Percentiles rank a stretch among this genome's conserved stretches.
Evolutionary conservation across 2,113 vertebrate genomes (phyloP).

Genomic region (Naja naja): DNA sequence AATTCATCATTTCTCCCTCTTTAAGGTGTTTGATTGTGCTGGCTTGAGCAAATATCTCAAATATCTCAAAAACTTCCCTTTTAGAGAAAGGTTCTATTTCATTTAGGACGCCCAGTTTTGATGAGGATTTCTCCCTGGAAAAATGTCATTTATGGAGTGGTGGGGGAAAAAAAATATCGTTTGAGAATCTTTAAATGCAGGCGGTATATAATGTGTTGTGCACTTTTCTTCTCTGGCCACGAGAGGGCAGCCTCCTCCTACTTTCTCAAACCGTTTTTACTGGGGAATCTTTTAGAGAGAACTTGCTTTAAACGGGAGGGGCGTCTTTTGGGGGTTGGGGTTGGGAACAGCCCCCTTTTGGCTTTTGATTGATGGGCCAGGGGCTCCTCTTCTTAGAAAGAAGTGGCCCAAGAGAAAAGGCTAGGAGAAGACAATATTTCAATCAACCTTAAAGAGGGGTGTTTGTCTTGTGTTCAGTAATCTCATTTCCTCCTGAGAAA

Average conservation of each 20-base stretch:
- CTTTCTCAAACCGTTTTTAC: not conserved
- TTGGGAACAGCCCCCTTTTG: not conserved
- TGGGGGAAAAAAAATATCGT: not conserved
- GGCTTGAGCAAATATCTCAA: no score
- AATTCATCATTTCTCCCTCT: not conserved
- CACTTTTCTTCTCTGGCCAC: not conserved
- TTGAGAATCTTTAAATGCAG: not conserved
- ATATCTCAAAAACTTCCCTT: no score
- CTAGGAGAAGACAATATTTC: not conserved
- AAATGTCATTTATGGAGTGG: not conserved
- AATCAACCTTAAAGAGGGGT: not conserved
- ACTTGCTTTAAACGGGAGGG: not conserved
- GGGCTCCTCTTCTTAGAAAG: not conserved
- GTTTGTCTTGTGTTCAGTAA: not conserved
- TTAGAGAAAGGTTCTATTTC: not conserved
- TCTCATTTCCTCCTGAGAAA: not conserved
- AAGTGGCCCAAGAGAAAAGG: not conserved
- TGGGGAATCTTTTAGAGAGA: not conserved
- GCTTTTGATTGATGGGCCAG: not conserved
- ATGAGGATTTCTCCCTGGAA: not conserved
- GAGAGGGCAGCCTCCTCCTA: not conserved
- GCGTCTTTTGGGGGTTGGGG: not conserved
- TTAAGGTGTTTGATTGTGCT: not conserved
- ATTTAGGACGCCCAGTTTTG: not conserved
- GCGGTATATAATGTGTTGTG: not conserved